Conservation (phyloP, 2,113 vertebrate species). For the Dasyurus viverrinus region DNA sequence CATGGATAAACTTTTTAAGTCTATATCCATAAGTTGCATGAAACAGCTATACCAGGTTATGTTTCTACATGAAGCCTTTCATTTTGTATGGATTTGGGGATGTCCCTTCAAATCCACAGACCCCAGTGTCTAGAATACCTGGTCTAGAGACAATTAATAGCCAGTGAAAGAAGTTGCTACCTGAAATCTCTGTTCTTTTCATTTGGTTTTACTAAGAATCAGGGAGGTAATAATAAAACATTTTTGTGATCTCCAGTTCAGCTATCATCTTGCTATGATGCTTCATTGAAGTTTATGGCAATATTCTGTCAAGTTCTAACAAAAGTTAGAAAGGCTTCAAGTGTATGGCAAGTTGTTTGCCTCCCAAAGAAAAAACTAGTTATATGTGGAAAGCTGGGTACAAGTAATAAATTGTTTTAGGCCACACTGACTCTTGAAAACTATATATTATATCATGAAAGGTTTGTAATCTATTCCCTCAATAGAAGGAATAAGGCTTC, state of each 20-base stretch:
- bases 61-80: neutral
- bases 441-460: neutral
- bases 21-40: neutral
- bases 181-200: conserved; percentile 58
- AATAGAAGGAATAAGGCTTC: neutral
- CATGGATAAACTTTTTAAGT: neutral
- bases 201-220: conserved; percentile 61
- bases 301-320: neutral
- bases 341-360: neutral
- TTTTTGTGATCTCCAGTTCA: conserved; percentile 36
- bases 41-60: neutral
- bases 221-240: conserved; percentile 36
- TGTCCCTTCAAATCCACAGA: neutral
- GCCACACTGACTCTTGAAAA: neutral
- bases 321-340: neutral
- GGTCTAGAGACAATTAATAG: neutral
- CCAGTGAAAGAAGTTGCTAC: conserved; percentile 44
- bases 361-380: neutral
- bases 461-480: neutral
- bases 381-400: neutral
- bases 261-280: neutral
- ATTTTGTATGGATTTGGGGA: neutral
- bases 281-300: neutral
- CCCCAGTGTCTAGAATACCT: neutral
- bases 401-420: neutral